Conservation (phyloP, 2,797 vertebrate genomes). For the Cirrhinus molitorella region DNA sequence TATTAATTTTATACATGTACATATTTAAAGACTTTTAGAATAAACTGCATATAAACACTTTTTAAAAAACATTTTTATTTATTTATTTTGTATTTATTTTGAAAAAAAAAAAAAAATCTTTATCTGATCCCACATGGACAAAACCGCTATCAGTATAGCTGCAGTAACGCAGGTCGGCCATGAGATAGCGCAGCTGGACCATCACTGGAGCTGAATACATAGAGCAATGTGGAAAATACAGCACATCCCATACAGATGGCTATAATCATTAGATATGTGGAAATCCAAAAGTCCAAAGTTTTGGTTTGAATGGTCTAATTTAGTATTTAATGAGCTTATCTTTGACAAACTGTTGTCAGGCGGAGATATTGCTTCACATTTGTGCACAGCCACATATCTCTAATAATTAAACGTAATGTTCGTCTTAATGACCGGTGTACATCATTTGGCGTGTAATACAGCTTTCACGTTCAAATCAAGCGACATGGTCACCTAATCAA, state of each 20-base stretch:
- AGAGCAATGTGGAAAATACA: neutral
- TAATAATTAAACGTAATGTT: constrained; percentile 16
- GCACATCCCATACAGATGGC: neutral
- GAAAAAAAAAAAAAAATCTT: too few species aligned
- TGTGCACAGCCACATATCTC: neutral
- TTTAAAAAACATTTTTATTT: too few species aligned
- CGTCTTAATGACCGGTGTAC: neutral
- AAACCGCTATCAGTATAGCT: neutral
- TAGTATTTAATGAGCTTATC: neutral
- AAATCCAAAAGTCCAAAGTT: constrained; percentile 25
- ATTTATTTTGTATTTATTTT: too few species aligned
- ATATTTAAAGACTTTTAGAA: too few species aligned
- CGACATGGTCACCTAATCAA: constrained; percentile 31
- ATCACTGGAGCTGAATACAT: neutral
- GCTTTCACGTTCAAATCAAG: constrained; percentile 22
- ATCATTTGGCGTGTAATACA: neutral
- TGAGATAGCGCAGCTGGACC: neutral
- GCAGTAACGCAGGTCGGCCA: neutral
- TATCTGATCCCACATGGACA: too few species aligned
- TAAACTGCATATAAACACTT: too few species aligned
- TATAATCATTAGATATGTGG: neutral
- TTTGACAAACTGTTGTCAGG: neutral
- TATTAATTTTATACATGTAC: too few species aligned
- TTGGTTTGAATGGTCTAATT: neutral
- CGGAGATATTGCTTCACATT: neutral